Evolutionary conservation across 2,888 invertebrate genomes (phyloP).

Genomic region (Keiferia lycopersicella): DNA sequence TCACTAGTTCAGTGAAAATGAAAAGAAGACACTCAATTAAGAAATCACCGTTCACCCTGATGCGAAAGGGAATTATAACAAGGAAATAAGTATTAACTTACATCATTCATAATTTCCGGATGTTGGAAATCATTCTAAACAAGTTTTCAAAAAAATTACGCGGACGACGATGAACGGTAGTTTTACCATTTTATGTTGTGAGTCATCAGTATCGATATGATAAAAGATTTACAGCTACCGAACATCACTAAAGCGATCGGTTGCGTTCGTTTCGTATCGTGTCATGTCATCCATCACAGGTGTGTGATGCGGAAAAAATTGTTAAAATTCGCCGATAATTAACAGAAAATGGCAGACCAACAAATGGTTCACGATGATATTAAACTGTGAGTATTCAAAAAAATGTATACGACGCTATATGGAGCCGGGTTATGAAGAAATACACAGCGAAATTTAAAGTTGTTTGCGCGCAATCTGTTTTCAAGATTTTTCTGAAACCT

Average conservation of each 20-base stretch:
- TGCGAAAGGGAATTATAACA: no score
- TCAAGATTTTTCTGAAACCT: slow-evolving; percentile 46
- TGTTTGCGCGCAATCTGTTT: slow-evolving; percentile 27
- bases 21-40: no score
- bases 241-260: slow-evolving; percentile 5
- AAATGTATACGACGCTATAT: background rate
- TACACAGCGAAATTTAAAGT: background rate
- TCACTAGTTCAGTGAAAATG: no score
- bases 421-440: background rate
- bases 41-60: no score
- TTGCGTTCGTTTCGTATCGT: slow-evolving; percentile 19
- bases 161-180: no score
- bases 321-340: slow-evolving; percentile 39
- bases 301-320: slow-evolving; percentile 34
- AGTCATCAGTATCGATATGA: background rate
- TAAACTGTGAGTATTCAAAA: slow-evolving; percentile 83
- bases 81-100: no score
- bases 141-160: no score
- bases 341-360: slow-evolving; percentile 80
- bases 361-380: slow-evolving; percentile 87
- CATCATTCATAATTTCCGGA: no score
- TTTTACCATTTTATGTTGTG: no score
- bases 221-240: background rate
- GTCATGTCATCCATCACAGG: slow-evolving; percentile 32
- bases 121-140: no score